Evolutionary conservation across 1,140 invertebrate genomes (phyloP).

Genomic region (Polypedilum pembai): DNA sequence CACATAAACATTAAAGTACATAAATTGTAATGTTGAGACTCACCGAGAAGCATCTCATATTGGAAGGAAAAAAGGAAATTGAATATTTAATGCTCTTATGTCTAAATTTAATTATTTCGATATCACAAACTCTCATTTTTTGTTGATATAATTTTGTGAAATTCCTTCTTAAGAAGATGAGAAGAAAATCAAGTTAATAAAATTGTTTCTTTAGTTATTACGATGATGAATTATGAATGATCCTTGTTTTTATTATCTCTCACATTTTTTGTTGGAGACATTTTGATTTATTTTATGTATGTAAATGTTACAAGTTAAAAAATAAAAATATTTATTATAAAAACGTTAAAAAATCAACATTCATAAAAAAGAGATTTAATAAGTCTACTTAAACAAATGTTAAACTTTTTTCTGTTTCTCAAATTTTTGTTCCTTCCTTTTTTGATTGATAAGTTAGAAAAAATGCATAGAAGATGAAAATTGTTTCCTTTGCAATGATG

Average conservation of each 20-base stretch:
- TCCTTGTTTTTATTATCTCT: not conserved
- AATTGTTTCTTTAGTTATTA: constrained; percentile 7
- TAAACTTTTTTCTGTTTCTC: too few relatives aligned
- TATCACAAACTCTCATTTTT: not conserved
- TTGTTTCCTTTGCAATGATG: too few relatives aligned
- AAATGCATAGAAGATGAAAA: too few relatives aligned
- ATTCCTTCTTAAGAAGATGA: not conserved
- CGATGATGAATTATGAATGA: not conserved
- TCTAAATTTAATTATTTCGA: not conserved
- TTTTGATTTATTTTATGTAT: constrained; percentile 11
- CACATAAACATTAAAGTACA: not conserved
- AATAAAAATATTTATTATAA: not conserved
- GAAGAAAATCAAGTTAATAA: constrained; percentile 2
- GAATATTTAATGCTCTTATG: not conserved
- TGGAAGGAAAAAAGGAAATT: not conserved
- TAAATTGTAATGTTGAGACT: not conserved
- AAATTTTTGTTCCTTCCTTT: too few relatives aligned
- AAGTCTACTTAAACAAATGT: too few relatives aligned
- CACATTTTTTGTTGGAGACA: constrained; percentile 1
- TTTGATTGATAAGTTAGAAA: too few relatives aligned
- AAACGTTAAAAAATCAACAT: too few relatives aligned
- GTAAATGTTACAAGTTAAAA: constrained; percentile 14
- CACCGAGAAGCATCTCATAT: too few relatives aligned
- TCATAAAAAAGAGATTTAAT: too few relatives aligned
- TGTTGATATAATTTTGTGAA: not conserved